Evolutionary conservation across 2,113 vertebrate genomes (phyloP).

Genomic region (Cacatua alba): DNA sequence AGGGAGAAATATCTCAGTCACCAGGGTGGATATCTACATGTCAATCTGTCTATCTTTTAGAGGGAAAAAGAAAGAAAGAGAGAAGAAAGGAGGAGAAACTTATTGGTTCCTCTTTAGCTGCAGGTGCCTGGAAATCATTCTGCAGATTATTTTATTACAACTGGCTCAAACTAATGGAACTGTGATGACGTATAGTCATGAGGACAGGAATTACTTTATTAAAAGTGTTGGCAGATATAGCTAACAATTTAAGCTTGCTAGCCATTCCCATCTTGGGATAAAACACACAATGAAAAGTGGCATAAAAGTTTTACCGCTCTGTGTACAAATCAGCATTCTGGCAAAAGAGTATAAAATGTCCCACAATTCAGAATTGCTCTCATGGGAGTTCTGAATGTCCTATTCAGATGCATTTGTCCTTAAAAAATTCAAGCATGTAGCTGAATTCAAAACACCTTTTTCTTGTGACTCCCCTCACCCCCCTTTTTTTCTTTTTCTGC

Average conservation of each 20-base stretch:
- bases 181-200: not conserved
- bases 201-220: not conserved
- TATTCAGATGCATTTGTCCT: not conserved
- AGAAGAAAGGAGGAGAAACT: not conserved
- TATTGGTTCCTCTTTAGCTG: not conserved
- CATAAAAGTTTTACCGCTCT: not conserved
- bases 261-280: not conserved
- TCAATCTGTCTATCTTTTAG: not conserved
- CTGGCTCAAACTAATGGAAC: not conserved
- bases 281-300: not conserved
- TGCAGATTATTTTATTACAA: not conserved
- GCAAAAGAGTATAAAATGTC: not conserved
- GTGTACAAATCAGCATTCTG: conserved; percentile 17
- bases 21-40: not conserved
- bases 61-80: not conserved
- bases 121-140: not conserved
- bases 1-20: not conserved
- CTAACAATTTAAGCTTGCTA: not conserved
- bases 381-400: conserved; percentile 6
- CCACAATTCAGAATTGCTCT: not conserved
- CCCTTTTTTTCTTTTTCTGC: fast-evolving
- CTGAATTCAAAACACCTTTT: not conserved
- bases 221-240: not conserved
- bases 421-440: not conserved
- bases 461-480: not conserved